Conservation (phyloP, 2,113 vertebrate genomes). For the Micromys minutus region DNA sequence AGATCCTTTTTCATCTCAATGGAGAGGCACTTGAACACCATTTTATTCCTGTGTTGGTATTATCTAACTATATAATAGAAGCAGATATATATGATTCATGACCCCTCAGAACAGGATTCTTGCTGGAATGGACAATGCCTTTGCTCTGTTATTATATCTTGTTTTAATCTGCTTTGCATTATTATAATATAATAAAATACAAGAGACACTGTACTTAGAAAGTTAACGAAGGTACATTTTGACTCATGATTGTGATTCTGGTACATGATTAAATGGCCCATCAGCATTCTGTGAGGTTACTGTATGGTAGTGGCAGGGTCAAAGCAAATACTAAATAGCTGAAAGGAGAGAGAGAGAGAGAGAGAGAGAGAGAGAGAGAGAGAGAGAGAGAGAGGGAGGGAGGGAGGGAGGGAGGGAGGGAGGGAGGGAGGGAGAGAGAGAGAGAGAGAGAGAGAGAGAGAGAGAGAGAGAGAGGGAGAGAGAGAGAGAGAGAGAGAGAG, state of each 20-base stretch:
- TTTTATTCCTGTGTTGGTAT: background rate
- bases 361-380: background rate
- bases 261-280: background rate
- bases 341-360: background rate
- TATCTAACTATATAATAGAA: background rate
- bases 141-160: conserved; percentile 28
- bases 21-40: background rate
- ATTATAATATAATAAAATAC: background rate
- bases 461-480: background rate
- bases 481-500: background rate
- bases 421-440: background rate
- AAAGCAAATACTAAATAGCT: background rate
- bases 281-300: background rate
- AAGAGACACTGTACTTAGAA: background rate
- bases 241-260: background rate
- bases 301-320: background rate
- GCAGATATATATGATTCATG: background rate
- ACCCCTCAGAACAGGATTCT: background rate
- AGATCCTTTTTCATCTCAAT: background rate
- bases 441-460: background rate
- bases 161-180: background rate
- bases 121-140: background rate
- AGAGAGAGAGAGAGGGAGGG: background rate
- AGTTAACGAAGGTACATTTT: background rate
- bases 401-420: background rate